Evolutionary conservation across 2,797 vertebrate genomes (phyloP).

Genomic region (Pseudocheirus occidentalis): DNA sequence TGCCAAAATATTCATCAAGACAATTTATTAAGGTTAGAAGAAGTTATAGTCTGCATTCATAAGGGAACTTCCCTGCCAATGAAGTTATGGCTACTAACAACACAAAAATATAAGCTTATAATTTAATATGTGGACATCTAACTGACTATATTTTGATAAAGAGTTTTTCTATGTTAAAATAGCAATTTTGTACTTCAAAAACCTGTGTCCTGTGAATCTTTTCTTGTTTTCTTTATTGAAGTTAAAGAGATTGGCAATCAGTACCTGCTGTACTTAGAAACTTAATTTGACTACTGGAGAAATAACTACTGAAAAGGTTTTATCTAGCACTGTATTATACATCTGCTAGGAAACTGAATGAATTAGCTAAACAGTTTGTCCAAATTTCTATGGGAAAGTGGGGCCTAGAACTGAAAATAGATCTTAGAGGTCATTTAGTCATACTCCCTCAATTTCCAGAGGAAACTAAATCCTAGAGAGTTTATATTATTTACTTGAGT

Average conservation of each 20-base stretch:
- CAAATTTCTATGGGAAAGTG: not conserved
- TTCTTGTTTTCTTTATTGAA: not conserved
- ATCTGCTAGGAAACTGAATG: not conserved
- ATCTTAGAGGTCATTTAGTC: not conserved
- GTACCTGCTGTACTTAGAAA: not conserved
- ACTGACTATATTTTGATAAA: not conserved
- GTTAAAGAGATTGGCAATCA: not conserved
- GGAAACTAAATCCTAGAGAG: not conserved
- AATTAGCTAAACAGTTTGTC: not conserved
- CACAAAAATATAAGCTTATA: not conserved
- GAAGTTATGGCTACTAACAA: constrained; percentile 6
- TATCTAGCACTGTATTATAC: not conserved
- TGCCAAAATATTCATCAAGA: not conserved
- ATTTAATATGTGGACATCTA: not conserved
- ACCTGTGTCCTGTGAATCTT: not conserved
- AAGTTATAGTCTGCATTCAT: not conserved
- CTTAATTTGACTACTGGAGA: constrained; percentile 9
- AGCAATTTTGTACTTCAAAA: not conserved
- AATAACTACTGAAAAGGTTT: not conserved
- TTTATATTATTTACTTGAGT: not conserved
- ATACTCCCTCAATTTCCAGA: not conserved
- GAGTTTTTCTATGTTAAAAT: not conserved
- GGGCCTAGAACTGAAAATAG: not conserved
- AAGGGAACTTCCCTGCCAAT: not conserved
- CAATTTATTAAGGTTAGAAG: not conserved